Evolutionary conservation across 2,113 vertebrate species (phyloP).

Genomic region (Ailurus styani): DNA sequence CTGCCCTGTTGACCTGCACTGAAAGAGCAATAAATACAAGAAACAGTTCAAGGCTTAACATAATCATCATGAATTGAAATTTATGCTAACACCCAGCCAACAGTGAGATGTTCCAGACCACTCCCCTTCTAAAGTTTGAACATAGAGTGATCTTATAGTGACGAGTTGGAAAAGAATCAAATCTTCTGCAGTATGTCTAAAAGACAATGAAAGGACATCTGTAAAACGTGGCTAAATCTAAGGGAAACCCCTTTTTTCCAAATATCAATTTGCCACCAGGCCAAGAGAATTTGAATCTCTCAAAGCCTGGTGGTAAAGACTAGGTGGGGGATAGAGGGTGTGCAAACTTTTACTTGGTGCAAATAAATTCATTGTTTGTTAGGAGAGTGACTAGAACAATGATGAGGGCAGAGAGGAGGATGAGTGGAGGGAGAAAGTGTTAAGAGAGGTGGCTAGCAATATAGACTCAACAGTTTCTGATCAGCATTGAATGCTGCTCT

Average conservation of each 20-base stretch:
- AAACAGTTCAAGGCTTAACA: slow-evolving; percentile 43
- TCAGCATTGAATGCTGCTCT: neutral
- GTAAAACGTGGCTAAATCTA: neutral
- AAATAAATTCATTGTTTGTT: neutral
- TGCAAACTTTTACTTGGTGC: neutral
- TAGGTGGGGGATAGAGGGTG: neutral
- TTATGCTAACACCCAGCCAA: neutral
- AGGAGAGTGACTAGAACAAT: neutral
- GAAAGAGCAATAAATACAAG: slow-evolving; percentile 14
- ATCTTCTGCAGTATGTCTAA: neutral
- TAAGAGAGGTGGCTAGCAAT: neutral
- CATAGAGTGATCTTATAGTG: neutral
- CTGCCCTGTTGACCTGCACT: neutral
- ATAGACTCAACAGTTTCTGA: neutral
- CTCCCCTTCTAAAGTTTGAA: neutral
- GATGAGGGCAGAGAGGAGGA: neutral
- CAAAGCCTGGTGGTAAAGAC: neutral
- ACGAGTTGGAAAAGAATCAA: neutral
- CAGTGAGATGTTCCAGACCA: neutral
- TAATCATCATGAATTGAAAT: slow-evolving; percentile 50
- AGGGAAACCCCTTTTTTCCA: neutral
- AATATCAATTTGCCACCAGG: neutral
- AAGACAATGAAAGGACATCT: neutral
- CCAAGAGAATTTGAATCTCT: neutral
- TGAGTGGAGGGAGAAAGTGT: neutral